A percentile compares a stretch with the other conserved stretches of the same genome.
phyloP scores from a whole-genome alignment of 2,888 invertebrate genomes.

The Labia minor region DNA sequence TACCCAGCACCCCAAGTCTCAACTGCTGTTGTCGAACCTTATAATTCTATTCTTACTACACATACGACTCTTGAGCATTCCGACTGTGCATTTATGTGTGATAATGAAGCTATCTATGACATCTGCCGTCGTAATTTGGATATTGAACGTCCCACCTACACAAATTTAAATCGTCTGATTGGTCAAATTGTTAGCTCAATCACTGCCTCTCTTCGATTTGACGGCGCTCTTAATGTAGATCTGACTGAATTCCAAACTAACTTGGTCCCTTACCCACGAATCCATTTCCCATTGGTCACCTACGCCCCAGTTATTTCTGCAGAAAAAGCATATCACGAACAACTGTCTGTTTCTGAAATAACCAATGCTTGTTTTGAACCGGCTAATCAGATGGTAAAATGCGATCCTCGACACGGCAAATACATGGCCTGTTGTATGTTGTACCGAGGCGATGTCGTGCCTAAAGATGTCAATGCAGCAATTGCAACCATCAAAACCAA shows the following conservation, averaged over 20 bases:
- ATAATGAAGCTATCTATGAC: constrained; percentile 44
- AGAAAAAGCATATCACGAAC: constrained; percentile 90
- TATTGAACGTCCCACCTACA: constrained; percentile 46
- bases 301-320: constrained; percentile 54
- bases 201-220: constrained; percentile 84
- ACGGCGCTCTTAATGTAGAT: constrained; percentile 86
- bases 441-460: constrained; percentile 37
- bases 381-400: constrained; percentile 91
- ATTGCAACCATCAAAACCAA: constrained; percentile 49
- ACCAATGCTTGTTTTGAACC: constrained; percentile 95
- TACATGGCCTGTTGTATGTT: constrained; percentile 96
- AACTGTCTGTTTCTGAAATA: constrained; percentile 81
- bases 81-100: constrained; percentile 46
- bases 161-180: constrained; percentile 88
- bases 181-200: constrained; percentile 90
- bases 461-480: constrained; percentile 44
- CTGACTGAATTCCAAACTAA: constrained; percentile 90
- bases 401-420: constrained; percentile 84
- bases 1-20: constrained; percentile 49
- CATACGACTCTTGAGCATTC: constrained; percentile 42
- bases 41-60: constrained; percentile 46
- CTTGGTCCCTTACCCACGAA: constrained; percentile 89
- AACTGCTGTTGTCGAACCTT: constrained; percentile 43
- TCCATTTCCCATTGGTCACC: constrained; percentile 87
- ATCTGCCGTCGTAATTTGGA: constrained; percentile 44